Percentiles rank a stretch among this genome's conserved stretches.
These are phyloP conservation scores for Stomorhina lunata DNA, from an alignment of 2,888 invertebrate species.

Conservation along the genomic window DNA sequence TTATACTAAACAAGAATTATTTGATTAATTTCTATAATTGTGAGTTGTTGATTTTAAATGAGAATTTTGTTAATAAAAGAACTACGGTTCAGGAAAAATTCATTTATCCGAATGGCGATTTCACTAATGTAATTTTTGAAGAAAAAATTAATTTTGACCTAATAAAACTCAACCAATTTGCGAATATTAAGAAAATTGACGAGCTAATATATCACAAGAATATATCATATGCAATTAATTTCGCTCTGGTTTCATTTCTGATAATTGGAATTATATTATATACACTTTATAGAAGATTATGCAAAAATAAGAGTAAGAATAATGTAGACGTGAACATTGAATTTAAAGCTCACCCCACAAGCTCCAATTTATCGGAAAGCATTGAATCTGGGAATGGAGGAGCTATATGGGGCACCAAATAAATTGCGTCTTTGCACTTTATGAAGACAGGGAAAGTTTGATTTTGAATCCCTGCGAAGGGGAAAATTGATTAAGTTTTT, in stretches of 20 bases:
- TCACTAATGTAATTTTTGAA: not conserved
- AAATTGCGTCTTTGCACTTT: too few relatives aligned
- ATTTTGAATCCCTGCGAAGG: too few relatives aligned
- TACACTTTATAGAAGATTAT: too few relatives aligned
- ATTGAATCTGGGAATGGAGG: too few relatives aligned
- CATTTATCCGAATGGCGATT: not conserved
- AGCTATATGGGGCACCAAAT: too few relatives aligned
- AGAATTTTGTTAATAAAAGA: not conserved
- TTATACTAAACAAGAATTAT: conserved; percentile 8
- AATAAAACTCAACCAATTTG: conserved; percentile 15
- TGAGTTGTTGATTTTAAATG: not conserved
- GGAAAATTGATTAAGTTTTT: too few relatives aligned
- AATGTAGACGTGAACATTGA: conserved; percentile 1
- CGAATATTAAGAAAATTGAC: conserved; percentile 15
- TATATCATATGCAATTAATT: not conserved
- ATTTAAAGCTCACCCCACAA: too few relatives aligned
- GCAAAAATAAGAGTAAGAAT: too few relatives aligned
- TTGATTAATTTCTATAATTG: conserved; percentile 21
- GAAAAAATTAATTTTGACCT: conserved; percentile 11
- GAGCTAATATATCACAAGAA: not conserved
- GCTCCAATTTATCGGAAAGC: too few relatives aligned
- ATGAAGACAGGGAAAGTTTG: too few relatives aligned
- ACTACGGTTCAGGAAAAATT: too few relatives aligned
- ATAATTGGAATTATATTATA: not conserved
- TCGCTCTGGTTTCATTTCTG: not conserved